These are phyloP conservation scores for Ditula angustiorana DNA, from an alignment of 2,888 invertebrate species.

Conservation along the genomic window DNA sequence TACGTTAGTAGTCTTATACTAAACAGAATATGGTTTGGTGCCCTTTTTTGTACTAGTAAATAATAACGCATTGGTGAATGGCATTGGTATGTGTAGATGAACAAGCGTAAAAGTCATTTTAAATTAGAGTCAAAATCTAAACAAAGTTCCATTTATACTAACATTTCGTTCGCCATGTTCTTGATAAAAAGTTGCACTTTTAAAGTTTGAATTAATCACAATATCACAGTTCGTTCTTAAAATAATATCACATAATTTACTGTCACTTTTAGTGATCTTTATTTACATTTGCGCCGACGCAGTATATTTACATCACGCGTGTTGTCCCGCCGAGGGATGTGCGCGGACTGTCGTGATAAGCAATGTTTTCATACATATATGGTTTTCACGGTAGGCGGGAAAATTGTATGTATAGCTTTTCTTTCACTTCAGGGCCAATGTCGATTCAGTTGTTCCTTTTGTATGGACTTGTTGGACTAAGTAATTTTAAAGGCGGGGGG, in stretches of 20 bases:
- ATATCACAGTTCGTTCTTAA: slow-evolving; percentile 62
- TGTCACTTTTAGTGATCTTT: slow-evolving; percentile 41
- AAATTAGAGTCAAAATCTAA: background rate
- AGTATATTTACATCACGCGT: slow-evolving; percentile 42
- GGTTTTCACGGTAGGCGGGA: slow-evolving; percentile 22
- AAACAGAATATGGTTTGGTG: no score
- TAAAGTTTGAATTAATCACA: slow-evolving; percentile 51
- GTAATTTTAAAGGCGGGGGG: no score
- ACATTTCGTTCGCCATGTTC: slow-evolving; percentile 72
- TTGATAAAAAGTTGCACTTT: slow-evolving; percentile 47
- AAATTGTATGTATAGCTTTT: slow-evolving; percentile 20
- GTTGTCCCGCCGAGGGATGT: slow-evolving; percentile 34
- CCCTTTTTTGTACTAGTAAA: no score
- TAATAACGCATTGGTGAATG: no score
- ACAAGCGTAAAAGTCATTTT: background rate
- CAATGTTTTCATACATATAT: slow-evolving; percentile 33
- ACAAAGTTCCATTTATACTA: slow-evolving; percentile 56
- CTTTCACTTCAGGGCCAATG: slow-evolving; percentile 11
- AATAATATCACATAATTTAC: slow-evolving; percentile 53
- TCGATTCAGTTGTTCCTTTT: background rate
- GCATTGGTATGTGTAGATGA: no score
- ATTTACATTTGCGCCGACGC: slow-evolving; percentile 26
- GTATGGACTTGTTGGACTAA: background rate
- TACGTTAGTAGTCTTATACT: no score
- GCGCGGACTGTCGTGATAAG: slow-evolving; percentile 47